Percentiles rank a stretch among this genome's conserved stretches.
phyloP scores from a whole-genome alignment of 2,888 invertebrate genomes.

The Drosophila birchii region DNA sequence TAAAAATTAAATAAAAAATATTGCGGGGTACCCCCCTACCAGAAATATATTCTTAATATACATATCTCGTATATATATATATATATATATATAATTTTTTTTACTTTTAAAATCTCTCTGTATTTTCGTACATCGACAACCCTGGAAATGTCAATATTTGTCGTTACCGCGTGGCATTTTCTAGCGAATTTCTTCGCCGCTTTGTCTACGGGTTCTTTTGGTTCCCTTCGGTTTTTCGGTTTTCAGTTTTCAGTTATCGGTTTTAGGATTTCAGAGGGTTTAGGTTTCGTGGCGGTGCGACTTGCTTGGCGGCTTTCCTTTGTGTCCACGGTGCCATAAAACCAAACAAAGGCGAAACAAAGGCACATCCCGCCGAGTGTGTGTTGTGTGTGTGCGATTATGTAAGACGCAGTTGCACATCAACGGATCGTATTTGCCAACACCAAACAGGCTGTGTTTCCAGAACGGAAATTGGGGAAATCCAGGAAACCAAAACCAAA shows the following conservation, averaged over 20 bases:
- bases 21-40: too few species aligned
- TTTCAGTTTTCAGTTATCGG: constrained; percentile 12
- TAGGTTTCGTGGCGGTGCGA: constrained; percentile 12
- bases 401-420: constrained; percentile 55
- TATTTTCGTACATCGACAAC: not conserved
- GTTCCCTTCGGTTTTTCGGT: constrained; percentile 2
- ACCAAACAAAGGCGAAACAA: constrained; percentile 47
- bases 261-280: constrained; percentile 9
- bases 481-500: not conserved
- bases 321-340: constrained; percentile 23
- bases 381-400: constrained; percentile 60
- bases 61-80: too few species aligned
- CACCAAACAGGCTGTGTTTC: constrained; percentile 10
- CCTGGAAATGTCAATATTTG: constrained; percentile 74
- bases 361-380: constrained; percentile 46
- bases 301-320: constrained; percentile 32
- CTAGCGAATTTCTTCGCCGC: constrained; percentile 66
- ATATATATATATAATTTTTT: too few species aligned
- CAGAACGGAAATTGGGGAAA: constrained; percentile 35
- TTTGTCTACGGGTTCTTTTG: constrained; percentile 20
- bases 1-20: too few species aligned
- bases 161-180: constrained; percentile 74
- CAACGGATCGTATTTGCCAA: constrained; percentile 39
- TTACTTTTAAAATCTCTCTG: not conserved
- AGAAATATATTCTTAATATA: too few species aligned